A percentile compares a stretch with the other conserved stretches of the same genome.
phyloP scores from a whole-genome alignment of 2,797 vertebrate species.

The Cheirogaleus major region DNA sequence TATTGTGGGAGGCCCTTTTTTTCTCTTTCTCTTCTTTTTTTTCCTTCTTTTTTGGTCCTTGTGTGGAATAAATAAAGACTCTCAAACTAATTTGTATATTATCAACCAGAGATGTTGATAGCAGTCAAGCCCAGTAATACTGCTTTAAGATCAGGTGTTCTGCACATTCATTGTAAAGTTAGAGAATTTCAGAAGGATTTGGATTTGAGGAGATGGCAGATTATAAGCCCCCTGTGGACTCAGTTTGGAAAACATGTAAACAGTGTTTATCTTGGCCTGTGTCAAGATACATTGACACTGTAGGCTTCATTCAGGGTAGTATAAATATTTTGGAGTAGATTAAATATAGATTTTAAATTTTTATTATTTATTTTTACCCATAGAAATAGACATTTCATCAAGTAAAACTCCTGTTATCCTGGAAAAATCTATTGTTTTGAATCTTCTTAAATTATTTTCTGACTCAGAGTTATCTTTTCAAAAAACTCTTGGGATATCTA shows the following conservation, averaged over 20 bases:
- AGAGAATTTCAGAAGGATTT: not conserved
- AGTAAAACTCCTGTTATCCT: conserved; percentile 67
- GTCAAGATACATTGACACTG: not conserved
- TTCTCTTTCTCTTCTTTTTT: not conserved
- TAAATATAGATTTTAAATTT: conserved; percentile 64
- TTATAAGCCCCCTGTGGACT: not conserved
- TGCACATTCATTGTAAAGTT: not conserved
- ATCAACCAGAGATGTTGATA: not conserved
- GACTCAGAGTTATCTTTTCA: conserved; percentile 66
- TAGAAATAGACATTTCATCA: conserved; percentile 71
- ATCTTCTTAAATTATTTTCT: conserved; percentile 69
- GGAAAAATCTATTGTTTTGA: conserved; percentile 60
- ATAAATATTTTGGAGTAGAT: conserved; percentile 52
- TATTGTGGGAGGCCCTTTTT: not conserved
- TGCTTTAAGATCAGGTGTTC: not conserved
- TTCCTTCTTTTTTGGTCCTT: not conserved
- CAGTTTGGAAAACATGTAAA: not conserved
- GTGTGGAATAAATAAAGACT: not conserved
- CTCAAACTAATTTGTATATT: not conserved
- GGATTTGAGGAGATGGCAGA: conserved; percentile 4
- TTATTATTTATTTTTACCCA: conserved; percentile 68
- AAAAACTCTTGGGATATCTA: conserved; percentile 62
- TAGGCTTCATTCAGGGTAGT: conserved; percentile 9
- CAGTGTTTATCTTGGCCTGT: not conserved
- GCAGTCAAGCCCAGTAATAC: not conserved